phyloP scores from a whole-genome alignment of 1,140 invertebrate genomes.

The Zeugodacus cucurbitae region DNA sequence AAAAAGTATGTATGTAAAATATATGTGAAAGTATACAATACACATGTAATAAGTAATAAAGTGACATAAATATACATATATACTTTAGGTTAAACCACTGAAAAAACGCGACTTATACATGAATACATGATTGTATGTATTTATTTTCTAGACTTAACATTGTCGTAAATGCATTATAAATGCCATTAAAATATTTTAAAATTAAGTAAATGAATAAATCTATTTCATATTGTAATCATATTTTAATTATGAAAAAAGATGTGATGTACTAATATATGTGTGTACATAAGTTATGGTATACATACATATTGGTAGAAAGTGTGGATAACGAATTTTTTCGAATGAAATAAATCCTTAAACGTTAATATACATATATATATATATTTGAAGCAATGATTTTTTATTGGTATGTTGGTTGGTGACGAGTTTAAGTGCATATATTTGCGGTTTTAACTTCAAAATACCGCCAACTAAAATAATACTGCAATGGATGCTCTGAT shows the following conservation, averaged over 20 bases:
- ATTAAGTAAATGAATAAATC: background rate
- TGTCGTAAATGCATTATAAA: conserved; percentile 1
- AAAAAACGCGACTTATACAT: background rate
- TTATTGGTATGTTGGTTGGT: no score
- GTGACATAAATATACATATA: background rate
- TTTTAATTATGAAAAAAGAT: background rate
- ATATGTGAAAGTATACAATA: background rate
- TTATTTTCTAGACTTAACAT: background rate
- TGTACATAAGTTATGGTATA: background rate
- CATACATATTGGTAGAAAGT: background rate
- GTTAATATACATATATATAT: background rate
- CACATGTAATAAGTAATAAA: background rate
- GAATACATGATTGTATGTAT: background rate
- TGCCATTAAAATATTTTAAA: conserved; percentile 3
- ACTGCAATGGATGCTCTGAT: no score
- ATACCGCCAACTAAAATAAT: no score
- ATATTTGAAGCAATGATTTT: no score
- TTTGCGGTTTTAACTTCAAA: no score
- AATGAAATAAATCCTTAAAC: background rate
- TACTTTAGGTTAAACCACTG: background rate
- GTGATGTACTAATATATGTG: background rate
- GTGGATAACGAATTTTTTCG: background rate
- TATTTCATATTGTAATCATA: background rate
- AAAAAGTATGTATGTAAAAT: conserved; percentile 13
- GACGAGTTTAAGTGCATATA: no score